A percentile compares a stretch with the other conserved stretches of the same genome.
Conservation (phyloP, 2,113 vertebrate species). For the Leptocoma aspasia region DNA sequence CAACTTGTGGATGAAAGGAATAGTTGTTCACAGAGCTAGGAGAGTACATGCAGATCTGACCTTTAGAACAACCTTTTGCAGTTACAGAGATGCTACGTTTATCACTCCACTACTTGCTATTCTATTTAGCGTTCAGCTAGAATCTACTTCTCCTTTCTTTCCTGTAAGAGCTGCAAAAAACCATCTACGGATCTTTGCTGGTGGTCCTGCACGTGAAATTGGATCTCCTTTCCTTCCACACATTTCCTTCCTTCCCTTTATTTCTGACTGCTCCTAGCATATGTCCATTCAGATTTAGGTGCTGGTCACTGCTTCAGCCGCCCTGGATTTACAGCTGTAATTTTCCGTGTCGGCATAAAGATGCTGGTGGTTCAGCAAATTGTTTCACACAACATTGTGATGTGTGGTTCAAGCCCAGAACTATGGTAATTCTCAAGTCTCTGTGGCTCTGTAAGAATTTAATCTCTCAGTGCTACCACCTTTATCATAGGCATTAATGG, state of each 20-base stretch:
- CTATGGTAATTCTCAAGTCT: neutral
- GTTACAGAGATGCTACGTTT: neutral
- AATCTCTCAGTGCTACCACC: neutral
- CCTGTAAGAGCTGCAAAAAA: neutral
- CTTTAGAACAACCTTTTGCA: constrained; percentile 5
- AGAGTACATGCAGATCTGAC: constrained; percentile 14
- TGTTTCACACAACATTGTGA: neutral
- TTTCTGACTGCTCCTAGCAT: neutral
- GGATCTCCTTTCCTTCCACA: neutral
- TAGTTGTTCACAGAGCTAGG: neutral
- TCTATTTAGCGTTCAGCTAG: neutral
- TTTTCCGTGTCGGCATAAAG: neutral
- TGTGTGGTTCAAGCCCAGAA: neutral
- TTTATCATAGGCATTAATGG: neutral
- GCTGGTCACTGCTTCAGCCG: neutral
- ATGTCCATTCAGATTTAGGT: neutral
- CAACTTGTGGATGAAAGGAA: neutral
- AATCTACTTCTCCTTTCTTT: neutral
- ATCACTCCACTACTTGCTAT: neutral
- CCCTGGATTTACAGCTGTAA: neutral
- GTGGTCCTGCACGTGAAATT: neutral
- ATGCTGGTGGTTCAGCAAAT: neutral
- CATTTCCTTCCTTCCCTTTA: neutral
- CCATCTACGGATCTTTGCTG: neutral
- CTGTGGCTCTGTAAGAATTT: neutral